Base-by-base conservation (phyloP, 2,113 vertebrate species). In the Pituophis catenifer region DNA sequence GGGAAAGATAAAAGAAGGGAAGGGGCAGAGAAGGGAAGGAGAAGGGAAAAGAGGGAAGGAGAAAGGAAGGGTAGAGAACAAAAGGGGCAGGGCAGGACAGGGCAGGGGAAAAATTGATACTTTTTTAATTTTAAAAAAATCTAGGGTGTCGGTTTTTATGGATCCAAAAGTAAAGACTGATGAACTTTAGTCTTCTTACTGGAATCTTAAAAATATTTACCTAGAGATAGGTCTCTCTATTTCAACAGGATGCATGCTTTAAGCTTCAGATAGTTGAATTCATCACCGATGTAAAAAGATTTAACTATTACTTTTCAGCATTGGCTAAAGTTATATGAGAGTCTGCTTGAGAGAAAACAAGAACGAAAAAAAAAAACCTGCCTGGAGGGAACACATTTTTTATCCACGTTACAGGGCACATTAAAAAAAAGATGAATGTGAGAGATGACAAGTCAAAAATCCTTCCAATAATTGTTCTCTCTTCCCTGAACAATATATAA, bases 401-500 rank as follows among this genome's bases (percentile, higher is more conserved):
- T 91, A 70, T 91, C 65, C 91, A 93, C 90, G 95, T 90, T 95
- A 91, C 89, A 93, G 81, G 17, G 44, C 75, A 94, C 96, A 96
- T 95, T 91, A 97, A 90, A 93, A 89, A 95, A 92, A 96, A 96
- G 94, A 91, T 91, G 94, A 97, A 90, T 81, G 90, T 58, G 54
- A 65, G 91, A 12, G 19, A 96, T 95, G 96, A 96, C 94, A 95
- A 95, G 96, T 95, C 33, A 94, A 48, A 94, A 94, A 96, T 95
- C 86, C 58, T 95, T 92, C 91, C 89, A 89, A 88, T 29, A 94
- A 94, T 97, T 96, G 87, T 88, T 58, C 33, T 97, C 94, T 94
- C 93, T 93, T 93, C 93, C 94, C 96, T 95, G 93, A 93, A 96
- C 96, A 93, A 95, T 95, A 95, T 97, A 94, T 55, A 13, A 95